Percentiles rank a stretch among this genome's conserved stretches.
These are phyloP conservation scores for Drosophila subpulchrella DNA, from an alignment of 1,140 invertebrate genomes.

Conservation along the genomic window DNA sequence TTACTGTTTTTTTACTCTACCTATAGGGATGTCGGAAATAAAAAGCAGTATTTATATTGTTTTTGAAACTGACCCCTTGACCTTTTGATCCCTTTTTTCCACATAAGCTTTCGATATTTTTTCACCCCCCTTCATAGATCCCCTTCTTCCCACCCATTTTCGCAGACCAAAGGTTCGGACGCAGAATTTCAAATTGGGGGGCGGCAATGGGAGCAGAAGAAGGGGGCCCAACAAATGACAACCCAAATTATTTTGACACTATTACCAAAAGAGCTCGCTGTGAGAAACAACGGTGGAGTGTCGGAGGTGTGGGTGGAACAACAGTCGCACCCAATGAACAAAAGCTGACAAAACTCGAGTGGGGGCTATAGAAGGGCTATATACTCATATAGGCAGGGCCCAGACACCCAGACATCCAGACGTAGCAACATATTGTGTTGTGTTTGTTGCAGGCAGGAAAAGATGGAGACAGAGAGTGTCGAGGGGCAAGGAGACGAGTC, in stretches of 20 bases:
- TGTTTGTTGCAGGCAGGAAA: constrained; percentile 32
- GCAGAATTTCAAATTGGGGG: constrained; percentile 39
- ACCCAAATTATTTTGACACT: constrained; percentile 80
- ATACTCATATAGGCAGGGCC: constrained; percentile 25
- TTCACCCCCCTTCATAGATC: not conserved
- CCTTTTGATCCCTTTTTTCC: not conserved
- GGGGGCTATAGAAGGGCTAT: constrained; percentile 12
- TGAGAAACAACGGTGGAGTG: not conserved
- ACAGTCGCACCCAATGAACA: constrained; percentile 23
- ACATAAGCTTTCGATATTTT: not conserved
- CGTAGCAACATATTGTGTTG: constrained; percentile 78
- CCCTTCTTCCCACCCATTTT: not conserved
- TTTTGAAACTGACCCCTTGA: constrained; percentile 2
- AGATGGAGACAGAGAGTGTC: constrained; percentile 39
- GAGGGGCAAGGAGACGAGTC: constrained; percentile 15
- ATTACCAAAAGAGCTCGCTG: constrained; percentile 62
- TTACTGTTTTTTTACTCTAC: not conserved
- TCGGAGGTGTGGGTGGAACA: not conserved
- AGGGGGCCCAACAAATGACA: constrained; percentile 72
- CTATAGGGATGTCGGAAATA: not conserved
- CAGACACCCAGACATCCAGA: constrained; percentile 39
- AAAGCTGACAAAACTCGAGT: constrained; percentile 55
- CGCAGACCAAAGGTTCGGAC: constrained; percentile 8
- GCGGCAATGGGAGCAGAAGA: not conserved
- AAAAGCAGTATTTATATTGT: constrained; percentile 1